Evolutionary conservation across 2,888 invertebrate genomes (phyloP), one percentile per base, ranked within the genome.

Genomic region (Ichneumoninae sp.): DNA sequence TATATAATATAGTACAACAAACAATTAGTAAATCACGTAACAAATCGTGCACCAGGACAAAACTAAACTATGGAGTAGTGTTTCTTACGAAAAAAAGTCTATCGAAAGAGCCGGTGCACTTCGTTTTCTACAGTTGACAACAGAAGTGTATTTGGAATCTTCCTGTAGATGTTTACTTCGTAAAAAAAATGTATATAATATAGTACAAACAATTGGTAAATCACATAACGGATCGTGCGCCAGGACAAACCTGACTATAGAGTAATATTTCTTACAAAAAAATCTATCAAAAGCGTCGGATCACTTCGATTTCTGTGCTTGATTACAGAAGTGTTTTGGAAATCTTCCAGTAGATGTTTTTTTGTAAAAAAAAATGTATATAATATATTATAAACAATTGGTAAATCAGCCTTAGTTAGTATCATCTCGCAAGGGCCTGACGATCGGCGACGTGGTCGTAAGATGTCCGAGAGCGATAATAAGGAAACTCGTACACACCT

Each of bases 361-460:
- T n/a, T 63, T 33, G 10, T 66, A 7, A 16, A 6, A 65, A 65
- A 33, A 57, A 57, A 22, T 16, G 6, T 54, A 16, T 73, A 26
- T 2, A 33, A 65, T 77, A 52, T 13, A 47, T 33, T 33, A 76
- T 44, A 69, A 70, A 69, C 65, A 22, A 60, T 73, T 66, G 19
- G 40, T 71, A 80, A 79, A 81, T 84, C 74, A 80, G 83, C 86
- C 83, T 86, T 80, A 26, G 44, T 70, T 80, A 40, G 44, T 70
- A 54, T 71, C 26, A 26, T 79, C 44, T 82, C 78, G 74, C 60
- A 66, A 13, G 26, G 73, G 54, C 16, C 30, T 66, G 76, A 44
- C 44, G 68, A 75, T 70, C 79, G 69, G 69, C 63, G 70, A 81
- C 79, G 74, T 50, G 47, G 66, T 22, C 54, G 60, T 52, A 65